Evolutionary conservation across 2,113 vertebrate species (phyloP).

Genomic region (Chaenocephalus aceratus): DNA sequence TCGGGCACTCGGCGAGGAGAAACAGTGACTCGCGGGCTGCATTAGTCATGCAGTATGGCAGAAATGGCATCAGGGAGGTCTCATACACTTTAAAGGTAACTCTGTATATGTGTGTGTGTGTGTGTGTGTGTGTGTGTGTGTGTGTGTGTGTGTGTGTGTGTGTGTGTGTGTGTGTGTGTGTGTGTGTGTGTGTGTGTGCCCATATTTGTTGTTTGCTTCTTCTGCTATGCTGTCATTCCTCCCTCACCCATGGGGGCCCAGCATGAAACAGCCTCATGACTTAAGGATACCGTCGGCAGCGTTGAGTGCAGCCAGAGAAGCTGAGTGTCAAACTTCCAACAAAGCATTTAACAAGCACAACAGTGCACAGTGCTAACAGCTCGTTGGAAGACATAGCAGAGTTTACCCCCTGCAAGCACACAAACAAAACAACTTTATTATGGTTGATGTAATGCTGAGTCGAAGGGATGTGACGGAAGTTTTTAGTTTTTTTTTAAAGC

Average conservation of each 20-base stretch:
- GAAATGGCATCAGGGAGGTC: constrained; percentile 69
- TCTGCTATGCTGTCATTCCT: constrained; percentile 68
- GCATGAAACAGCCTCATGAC: constrained; percentile 74
- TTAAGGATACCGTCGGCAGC: constrained; percentile 62
- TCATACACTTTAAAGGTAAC: constrained; percentile 81
- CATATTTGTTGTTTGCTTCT: constrained; percentile 69
- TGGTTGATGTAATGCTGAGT: constrained; percentile 41
- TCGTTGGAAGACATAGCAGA: constrained; percentile 62
- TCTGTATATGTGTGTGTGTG: constrained; percentile 35
- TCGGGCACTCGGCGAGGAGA: constrained; percentile 70
- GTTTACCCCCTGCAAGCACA: constrained; percentile 59
- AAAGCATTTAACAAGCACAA: constrained; percentile 78
- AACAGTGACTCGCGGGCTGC: constrained; percentile 73
- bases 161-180: constrained; percentile 38
- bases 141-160: constrained; percentile 19
- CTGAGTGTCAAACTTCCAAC: constrained; percentile 73
- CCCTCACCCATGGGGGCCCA: constrained; percentile 68
- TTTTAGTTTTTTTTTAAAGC: not conserved
- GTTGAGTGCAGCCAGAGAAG: constrained; percentile 59
- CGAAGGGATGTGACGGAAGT: constrained; percentile 40
- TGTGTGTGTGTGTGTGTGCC: constrained; percentile 21
- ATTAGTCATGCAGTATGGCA: constrained; percentile 82
- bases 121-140: constrained; percentile 15
- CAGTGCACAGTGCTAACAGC: constrained; percentile 63
- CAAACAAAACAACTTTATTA: constrained; percentile 65